Percentiles rank a stretch among this genome's conserved stretches.
Evolutionary conservation across 1,140 invertebrate species (phyloP).

Genomic region (Mactra quadrangularis): DNA sequence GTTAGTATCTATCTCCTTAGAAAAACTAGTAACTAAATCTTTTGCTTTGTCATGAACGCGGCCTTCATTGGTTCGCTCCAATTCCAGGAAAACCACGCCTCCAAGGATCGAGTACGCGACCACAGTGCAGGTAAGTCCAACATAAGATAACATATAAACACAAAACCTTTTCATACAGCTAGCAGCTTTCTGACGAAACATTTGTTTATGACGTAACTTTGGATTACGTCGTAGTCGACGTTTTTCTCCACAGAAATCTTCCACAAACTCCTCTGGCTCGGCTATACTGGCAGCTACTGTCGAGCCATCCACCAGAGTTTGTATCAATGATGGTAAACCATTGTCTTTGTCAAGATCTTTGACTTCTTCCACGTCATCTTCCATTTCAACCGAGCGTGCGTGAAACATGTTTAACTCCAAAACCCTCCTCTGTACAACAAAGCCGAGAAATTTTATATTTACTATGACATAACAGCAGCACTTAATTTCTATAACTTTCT

Average conservation of each 20-base stretch:
- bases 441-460: too few relatives aligned
- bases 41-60: too few relatives aligned
- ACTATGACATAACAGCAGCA: too few relatives aligned
- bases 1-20: too few relatives aligned
- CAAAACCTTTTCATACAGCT: conserved; percentile 32
- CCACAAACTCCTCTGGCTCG: conserved; percentile 37
- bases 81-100: conserved; percentile 17
- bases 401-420: too few relatives aligned
- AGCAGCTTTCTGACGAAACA: conserved; percentile 16
- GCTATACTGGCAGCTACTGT: conserved; percentile 26
- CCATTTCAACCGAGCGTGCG: too few relatives aligned
- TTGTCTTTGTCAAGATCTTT: too few relatives aligned
- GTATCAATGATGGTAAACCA: background rate
- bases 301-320: conserved; percentile 24
- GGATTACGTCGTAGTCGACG: background rate
- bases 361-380: too few relatives aligned
- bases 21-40: too few relatives aligned
- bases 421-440: too few relatives aligned
- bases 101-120: conserved; percentile 44
- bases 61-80: conserved; percentile 18
- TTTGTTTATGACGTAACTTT: background rate
- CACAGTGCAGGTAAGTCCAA: conserved; percentile 47
- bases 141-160: conserved; percentile 52
- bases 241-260: conserved; percentile 25
- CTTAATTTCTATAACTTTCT: too few relatives aligned